These are phyloP conservation scores for Biston betularia DNA, from an alignment of 2,888 invertebrate genomes.

Conservation along the genomic window DNA sequence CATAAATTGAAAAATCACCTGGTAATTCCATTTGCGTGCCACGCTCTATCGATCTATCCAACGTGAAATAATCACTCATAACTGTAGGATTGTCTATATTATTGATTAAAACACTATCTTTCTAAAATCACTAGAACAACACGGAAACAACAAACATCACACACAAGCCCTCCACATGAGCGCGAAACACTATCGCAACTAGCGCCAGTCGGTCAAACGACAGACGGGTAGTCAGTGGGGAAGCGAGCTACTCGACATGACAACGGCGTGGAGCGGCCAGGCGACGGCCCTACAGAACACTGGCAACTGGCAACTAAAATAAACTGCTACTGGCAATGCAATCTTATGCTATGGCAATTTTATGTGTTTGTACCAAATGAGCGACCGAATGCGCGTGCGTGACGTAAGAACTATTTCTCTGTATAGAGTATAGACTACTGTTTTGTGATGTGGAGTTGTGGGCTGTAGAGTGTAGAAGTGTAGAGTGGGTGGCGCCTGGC, in stretches of 20 bases:
- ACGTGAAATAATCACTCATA: slow-evolving; percentile 59
- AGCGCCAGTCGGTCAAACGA: slow-evolving; percentile 17
- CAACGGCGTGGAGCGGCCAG: background rate
- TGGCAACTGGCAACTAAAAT: background rate
- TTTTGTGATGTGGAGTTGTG: too few species aligned
- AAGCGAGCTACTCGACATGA: background rate
- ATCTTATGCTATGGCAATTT: too few species aligned
- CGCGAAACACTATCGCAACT: slow-evolving; percentile 72
- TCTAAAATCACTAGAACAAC: slow-evolving; percentile 61
- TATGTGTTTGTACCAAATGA: too few species aligned
- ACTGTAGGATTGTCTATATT: slow-evolving; percentile 52
- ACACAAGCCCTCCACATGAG: slow-evolving; percentile 70
- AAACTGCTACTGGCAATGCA: background rate
- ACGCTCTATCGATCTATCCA: slow-evolving; percentile 46
- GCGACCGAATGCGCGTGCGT: background rate
- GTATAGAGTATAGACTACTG: background rate
- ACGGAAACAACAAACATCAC: slow-evolving; percentile 53
- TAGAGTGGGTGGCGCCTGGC: too few species aligned
- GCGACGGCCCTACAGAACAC: background rate
- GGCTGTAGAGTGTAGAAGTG: too few species aligned
- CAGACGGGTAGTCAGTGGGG: background rate
- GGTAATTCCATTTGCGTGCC: slow-evolving; percentile 74
- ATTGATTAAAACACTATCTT: slow-evolving; percentile 48
- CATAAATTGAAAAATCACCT: slow-evolving; percentile 66
- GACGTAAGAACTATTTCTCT: background rate